Percentiles rank a stretch among this genome's conserved stretches.
phyloP scores from a whole-genome alignment of 2,113 vertebrate genomes.

The Oenanthe melanoleuca region DNA sequence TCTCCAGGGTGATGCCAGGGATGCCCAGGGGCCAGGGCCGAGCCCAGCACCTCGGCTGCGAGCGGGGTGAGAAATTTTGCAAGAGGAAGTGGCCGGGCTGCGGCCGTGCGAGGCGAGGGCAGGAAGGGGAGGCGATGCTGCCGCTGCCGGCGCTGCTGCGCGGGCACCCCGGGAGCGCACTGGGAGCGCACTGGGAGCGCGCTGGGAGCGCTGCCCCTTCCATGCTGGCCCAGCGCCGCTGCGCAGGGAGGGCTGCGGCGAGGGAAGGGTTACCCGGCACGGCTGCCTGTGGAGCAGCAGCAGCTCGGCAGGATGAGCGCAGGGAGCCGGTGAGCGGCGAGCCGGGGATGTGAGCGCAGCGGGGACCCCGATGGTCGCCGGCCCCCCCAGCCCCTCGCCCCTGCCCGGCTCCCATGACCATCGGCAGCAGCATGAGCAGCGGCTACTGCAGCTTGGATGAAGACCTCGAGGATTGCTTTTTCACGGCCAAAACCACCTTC shows the following conservation, averaged over 20 bases:
- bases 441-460: slow-evolving; percentile 97
- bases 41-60: neutral
- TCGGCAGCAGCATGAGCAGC: slow-evolving; percentile 92
- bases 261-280: slow-evolving; percentile 26
- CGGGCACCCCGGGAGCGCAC: slow-evolving; percentile 65
- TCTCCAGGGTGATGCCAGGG: neutral
- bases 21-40: rapidly evolving
- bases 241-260: slow-evolving; percentile 14
- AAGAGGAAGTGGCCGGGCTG: slow-evolving; percentile 86
- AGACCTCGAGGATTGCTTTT: slow-evolving; percentile 93
- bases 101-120: slow-evolving; percentile 61
- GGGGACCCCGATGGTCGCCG: neutral
- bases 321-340: slow-evolving; percentile 17
- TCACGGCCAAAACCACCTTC: slow-evolving; percentile 95
- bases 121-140: slow-evolving; percentile 76
- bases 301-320: neutral
- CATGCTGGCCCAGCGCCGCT: neutral
- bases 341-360: slow-evolving; percentile 34
- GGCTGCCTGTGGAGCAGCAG: neutral
- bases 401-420: slow-evolving; percentile 61
- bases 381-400: neutral
- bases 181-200: neutral
- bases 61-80: slow-evolving; percentile 45
- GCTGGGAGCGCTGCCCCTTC: neutral
- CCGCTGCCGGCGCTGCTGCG: neutral